Evolutionary conservation across 1,140 invertebrate genomes (phyloP), one percentile per base, ranked within the genome.

Genomic region (Tetranychus cinnabarinus): DNA sequence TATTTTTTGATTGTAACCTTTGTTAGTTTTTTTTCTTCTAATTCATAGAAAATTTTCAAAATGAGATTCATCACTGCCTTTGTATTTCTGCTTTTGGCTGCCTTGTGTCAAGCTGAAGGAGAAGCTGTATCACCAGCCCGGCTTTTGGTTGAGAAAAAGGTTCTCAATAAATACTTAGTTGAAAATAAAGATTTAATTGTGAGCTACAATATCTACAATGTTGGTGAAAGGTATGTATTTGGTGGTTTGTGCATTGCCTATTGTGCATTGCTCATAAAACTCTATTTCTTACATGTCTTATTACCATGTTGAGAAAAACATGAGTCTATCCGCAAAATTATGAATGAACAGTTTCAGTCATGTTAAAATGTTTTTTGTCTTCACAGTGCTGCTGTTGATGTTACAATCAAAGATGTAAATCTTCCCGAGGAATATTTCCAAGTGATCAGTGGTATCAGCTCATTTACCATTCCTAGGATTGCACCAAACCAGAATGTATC

Each of bases 121-220:
- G 66, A 67, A 55, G 60, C 64, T 31, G 45, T 23, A 10, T 35
- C 47, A 33, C 65, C 68, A 23, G 77, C 77, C 5, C 66, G 72
- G 37, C 66, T 79, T 13, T 66, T 79, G 15, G 75, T 73, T 0
- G 74, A 75, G 13, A 79, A 79, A 67, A 71, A 72, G 62, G 70
- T 97, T 68, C 77, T 97, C n/a, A 97, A 97, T 69, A 91, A 87
- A 76, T 97, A 96, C 72, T 76, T 97, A 58, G 92, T 98, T n/a
- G 92, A 99, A 78, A 84, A 86, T 70, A 89, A 90, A 82, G 93
- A 98, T 72, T 82, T 97, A 67, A 79, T 97, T 66, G 83, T 97
- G 48, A 88, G 93, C 74, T 85, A 81, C 67, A 74, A 70, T 60
- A 71, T 81, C 45, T 79, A 70, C 68, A 80, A 79, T 69, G 73